Evolutionary conservation across 2,113 vertebrate species (phyloP), one percentile per base, ranked within the genome.

Genomic region (Triplophysa dalaica): DNA sequence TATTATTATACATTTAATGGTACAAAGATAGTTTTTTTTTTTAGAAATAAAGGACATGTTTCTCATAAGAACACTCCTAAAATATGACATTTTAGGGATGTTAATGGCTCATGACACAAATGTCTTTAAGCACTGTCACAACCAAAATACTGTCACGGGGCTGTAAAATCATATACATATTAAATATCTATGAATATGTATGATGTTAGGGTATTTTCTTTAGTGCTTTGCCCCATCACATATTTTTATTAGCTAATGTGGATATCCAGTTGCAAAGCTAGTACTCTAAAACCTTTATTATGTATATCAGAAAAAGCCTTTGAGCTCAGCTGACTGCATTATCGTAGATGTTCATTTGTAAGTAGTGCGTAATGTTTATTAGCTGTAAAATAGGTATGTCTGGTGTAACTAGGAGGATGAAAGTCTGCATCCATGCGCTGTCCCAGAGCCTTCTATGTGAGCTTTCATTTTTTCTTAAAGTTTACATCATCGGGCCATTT

Each of bases 341-440:
- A 87, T 86, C 64, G 50, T 92, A 92, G 90, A 75, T 89, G 87
- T 91, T 92, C 81, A 69, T 93, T 91, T 89, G 84, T 89, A 89
- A 89, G 88, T 66, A 82, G 12, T 14, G 5, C 58, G 83, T 86
- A 81, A 90, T 82, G 87, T 92, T 93, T 24, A 91, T 85, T 84
- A 84, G 85, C 82, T 91, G 82, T 85, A 81, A 80, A 60, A 22
- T 90, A 91, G 87, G 90, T 91, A 84, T 85, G 70, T 91, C 86
- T 56, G 84, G 81, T 92, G 89, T 91, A 91, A 88, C 90, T 91
- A 6, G 33, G 33, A 38, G 33, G 33, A 38, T 38, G 67, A 41
- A 1, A 29, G 17, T 16, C 10, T 17, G 14, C 41, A 48, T 38
- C 70, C 14, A 29, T 24, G 54, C 60, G 73, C 70, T 29, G 22